phyloP scores from a whole-genome alignment of 2,888 invertebrate species.

The Drosophila monieri region DNA sequence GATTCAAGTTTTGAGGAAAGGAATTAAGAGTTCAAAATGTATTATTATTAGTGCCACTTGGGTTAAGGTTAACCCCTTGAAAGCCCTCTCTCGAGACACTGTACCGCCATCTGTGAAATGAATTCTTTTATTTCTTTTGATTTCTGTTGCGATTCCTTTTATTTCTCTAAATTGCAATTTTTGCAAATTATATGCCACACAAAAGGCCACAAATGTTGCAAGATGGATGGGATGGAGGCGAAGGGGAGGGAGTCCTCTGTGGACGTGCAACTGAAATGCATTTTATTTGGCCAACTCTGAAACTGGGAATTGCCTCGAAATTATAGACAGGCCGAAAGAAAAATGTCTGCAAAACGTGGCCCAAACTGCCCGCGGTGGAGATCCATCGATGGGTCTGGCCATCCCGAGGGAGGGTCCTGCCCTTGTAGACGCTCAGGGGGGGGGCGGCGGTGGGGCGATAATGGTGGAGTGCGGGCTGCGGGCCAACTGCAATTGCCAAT shows the following conservation, averaged over 20 bases:
- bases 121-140: slow-evolving; percentile 52
- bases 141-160: slow-evolving; percentile 57
- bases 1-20: no score
- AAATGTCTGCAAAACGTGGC: slow-evolving; percentile 77
- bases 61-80: no score
- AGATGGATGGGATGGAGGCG: neutral
- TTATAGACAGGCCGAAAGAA: slow-evolving; percentile 63
- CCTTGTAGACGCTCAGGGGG: neutral
- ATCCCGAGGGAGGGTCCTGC: slow-evolving; percentile 33
- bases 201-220: slow-evolving; percentile 65
- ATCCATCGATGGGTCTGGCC: slow-evolving; percentile 55
- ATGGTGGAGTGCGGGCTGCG: slow-evolving; percentile 20
- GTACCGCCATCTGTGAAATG: slow-evolving; percentile 38
- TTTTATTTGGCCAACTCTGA: slow-evolving; percentile 60
- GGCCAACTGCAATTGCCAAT: slow-evolving; percentile 62
- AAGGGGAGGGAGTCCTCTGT: neutral
- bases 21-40: no score
- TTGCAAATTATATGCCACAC: slow-evolving; percentile 75
- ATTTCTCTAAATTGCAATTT: slow-evolving; percentile 80
- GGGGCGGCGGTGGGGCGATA: neutral
- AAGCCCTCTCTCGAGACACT: neutral
- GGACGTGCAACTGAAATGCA: slow-evolving; percentile 71
- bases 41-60: no score
- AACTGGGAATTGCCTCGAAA: slow-evolving; percentile 43
- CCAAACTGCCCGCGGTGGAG: slow-evolving; percentile 55